These are phyloP conservation scores for Onchidella celtica DNA, from an alignment of 2,888 invertebrate species.

Conservation along the genomic window DNA sequence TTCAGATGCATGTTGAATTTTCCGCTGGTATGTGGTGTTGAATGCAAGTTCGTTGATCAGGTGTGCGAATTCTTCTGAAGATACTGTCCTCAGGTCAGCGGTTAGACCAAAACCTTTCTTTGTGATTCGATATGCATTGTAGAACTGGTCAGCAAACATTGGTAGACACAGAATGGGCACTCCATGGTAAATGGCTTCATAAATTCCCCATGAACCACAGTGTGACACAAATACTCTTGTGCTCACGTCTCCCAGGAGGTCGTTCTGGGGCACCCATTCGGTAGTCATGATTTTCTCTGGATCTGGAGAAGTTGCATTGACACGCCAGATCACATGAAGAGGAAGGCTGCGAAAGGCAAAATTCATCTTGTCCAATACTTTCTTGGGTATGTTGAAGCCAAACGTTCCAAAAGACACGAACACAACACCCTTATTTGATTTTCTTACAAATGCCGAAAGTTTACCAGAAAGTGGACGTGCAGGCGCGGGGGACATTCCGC, in stretches of 20 bases:
- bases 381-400: conserved; percentile 44
- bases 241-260: conserved; percentile 57
- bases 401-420: conserved; percentile 59
- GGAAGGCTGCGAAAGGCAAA: conserved; percentile 44
- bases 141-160: conserved; percentile 56
- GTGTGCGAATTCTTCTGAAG: conserved; percentile 10
- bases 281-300: conserved; percentile 40
- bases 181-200: conserved; percentile 63
- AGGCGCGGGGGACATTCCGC: conserved; percentile 53
- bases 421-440: conserved; percentile 55
- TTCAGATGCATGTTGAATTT: conserved; percentile 54
- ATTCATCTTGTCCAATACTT: conserved; percentile 48
- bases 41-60: conserved; percentile 38
- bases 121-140: conserved; percentile 52
- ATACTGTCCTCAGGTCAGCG: conserved; percentile 16
- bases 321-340: conserved; percentile 44
- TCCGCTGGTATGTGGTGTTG: conserved; percentile 39
- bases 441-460: conserved; percentile 52
- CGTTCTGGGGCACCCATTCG: conserved; percentile 64
- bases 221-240: conserved; percentile 64
- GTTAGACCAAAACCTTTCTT: conserved; percentile 26
- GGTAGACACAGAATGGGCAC: conserved; percentile 63
- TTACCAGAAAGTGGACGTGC: conserved; percentile 52
- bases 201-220: conserved; percentile 65
- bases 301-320: conserved; percentile 25